Percentiles rank a stretch among this genome's conserved stretches.
Conservation (phyloP, 1,140 invertebrate species). For the Zaprionus tsacasi region DNA sequence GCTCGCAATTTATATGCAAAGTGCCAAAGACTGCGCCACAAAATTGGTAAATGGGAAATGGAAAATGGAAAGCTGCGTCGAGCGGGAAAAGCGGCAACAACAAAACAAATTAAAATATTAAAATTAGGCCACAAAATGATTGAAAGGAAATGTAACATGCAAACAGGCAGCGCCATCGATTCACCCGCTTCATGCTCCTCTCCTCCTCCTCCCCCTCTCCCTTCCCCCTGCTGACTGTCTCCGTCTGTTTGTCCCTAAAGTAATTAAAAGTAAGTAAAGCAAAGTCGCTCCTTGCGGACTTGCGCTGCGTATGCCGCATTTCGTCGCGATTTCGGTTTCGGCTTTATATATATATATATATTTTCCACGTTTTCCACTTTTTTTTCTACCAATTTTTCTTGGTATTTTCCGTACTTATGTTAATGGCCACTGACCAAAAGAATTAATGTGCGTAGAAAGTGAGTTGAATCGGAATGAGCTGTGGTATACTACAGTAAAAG, state of each 20-base stretch:
- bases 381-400: constrained; percentile 8
- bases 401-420: constrained; percentile 58
- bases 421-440: constrained; percentile 71
- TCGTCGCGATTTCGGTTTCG: constrained; percentile 47
- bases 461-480: constrained; percentile 75
- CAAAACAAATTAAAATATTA: constrained; percentile 83
- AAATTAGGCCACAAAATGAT: constrained; percentile 83
- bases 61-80: constrained; percentile 26
- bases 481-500: too few species aligned
- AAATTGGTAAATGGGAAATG: constrained; percentile 27
- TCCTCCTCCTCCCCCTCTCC: constrained; percentile 5
- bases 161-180: constrained; percentile 30
- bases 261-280: constrained; percentile 81
- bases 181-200: too few species aligned
- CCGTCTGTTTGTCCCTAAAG: constrained; percentile 73
- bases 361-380: neutral
- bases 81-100: constrained; percentile 21
- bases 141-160: constrained; percentile 73
- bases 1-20: constrained; percentile 78
- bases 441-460: constrained; percentile 73
- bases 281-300: constrained; percentile 41
- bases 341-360: constrained; percentile 1
- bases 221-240: constrained; percentile 25
- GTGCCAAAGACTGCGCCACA: constrained; percentile 55
- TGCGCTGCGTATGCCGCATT: constrained; percentile 10